phyloP scores from a whole-genome alignment of 2,888 invertebrate species.

The Athalia cordata region DNA sequence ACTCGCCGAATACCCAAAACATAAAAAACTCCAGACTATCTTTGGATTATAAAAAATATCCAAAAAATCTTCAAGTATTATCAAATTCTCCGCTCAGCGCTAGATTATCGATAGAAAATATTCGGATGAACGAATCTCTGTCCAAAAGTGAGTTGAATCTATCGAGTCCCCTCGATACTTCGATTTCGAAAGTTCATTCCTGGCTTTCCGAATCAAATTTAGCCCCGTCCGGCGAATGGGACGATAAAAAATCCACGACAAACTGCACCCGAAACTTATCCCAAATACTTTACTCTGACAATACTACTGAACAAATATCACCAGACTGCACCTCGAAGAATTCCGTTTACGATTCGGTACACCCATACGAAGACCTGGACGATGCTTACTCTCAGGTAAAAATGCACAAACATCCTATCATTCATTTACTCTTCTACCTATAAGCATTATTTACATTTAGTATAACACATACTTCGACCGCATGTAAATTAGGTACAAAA shows the following conservation, averaged over 20 bases:
- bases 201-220: constrained; percentile 56
- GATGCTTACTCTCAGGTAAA: constrained; percentile 47
- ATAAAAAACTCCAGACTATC: constrained; percentile 58
- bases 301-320: constrained; percentile 30
- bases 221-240: constrained; percentile 6
- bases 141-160: constrained; percentile 56
- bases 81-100: constrained; percentile 21
- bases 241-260: constrained; percentile 14
- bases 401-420: constrained; percentile 34
- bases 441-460: not conserved
- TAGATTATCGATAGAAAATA: constrained; percentile 25
- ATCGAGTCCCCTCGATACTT: constrained; percentile 51
- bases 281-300: constrained; percentile 36
- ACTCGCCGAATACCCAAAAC: constrained; percentile 61
- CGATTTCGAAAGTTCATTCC: constrained; percentile 51
- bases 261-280: constrained; percentile 26
- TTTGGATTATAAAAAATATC: constrained; percentile 55
- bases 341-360: constrained; percentile 45
- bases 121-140: constrained; percentile 45
- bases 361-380: constrained; percentile 51
- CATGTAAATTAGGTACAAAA: not conserved
- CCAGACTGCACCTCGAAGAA: constrained; percentile 45
- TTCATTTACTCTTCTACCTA: not conserved
- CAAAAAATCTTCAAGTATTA: constrained; percentile 24
- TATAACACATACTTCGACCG: not conserved